Base-by-base conservation (phyloP, 2,113 vertebrate species). In the Perca schrenkii region DNA sequence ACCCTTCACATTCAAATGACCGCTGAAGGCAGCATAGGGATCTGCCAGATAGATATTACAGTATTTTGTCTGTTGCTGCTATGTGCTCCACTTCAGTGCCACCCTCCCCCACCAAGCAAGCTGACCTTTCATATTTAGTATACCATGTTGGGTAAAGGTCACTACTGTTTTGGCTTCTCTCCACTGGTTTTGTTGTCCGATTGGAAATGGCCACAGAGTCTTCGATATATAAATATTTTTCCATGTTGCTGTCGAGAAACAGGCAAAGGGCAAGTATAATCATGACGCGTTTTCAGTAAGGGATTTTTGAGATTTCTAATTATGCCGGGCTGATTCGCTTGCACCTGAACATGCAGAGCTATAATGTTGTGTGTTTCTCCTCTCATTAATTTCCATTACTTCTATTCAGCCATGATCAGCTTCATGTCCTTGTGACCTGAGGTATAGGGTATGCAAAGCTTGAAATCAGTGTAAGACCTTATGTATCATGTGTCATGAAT, bases 111-210 rank as follows among this genome's bases (percentile, higher is more conserved):
- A 73, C 77, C 84, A 78, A 69, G 50, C 66, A 25, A 40, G 58
- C 60, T 95, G 94, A 95, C 95, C 94, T 96, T 96, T 95, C 88
- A 88, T 93, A 93, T 95, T 93, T 94, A 89, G 93, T 94, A 93
- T 92, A 92, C 76, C 85, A 90, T 94, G 93, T 94, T 94, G 92
- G 91, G 70, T 93, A 96, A 95, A 96, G 95, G 95, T 95, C 94
- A 94, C 50, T 31, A 72, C 90, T 94, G 94, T 94, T 95, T 95
- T 94, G 93, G 87, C 91, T 93, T 86, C 88, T 88, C 91, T 91
- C 89, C 79, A 77, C 93, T 88, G 93, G 86, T 93, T 96, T 91
- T 94, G 93, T 94, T 94, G 88, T 93, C 87, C 79, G 86, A 93
- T 91, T 89, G 89, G 84, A 95, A 94, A 93, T 85, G 90, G 86